Conservation (phyloP, 2,797 vertebrate species). For the Rhadinocentrus ornatus region DNA sequence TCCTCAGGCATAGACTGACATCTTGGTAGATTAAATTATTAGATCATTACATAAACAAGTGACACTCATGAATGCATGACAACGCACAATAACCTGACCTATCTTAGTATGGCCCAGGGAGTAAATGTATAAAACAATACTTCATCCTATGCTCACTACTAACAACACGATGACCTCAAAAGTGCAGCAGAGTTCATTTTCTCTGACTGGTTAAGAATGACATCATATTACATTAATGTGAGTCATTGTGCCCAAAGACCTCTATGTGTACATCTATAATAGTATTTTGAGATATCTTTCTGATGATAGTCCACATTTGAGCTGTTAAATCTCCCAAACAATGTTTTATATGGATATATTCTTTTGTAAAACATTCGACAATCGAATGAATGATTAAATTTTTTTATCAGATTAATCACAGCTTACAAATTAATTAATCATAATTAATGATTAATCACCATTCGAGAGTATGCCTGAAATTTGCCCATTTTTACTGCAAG, state of each 20-base stretch:
- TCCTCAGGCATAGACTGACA: conserved; percentile 16
- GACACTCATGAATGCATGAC: conserved; percentile 10
- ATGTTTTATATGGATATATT: no score
- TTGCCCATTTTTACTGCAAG: no score
- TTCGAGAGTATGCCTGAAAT: no score
- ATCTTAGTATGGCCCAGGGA: background rate
- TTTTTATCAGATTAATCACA: no score
- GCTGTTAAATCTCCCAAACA: no score
- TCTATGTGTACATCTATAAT: background rate
- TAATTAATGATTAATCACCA: no score
- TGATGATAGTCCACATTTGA: background rate
- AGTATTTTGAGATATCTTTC: background rate
- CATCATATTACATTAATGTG: conserved; percentile 13
- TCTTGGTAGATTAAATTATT: background rate
- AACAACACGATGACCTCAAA: conserved; percentile 2
- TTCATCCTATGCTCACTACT: conserved; percentile 2
- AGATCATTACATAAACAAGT: no score
- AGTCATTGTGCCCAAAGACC: conserved; percentile 1
- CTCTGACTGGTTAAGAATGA: conserved; percentile 7
- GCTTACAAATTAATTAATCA: no score
- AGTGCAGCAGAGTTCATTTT: conserved; percentile 27
- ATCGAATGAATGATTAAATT: no score
- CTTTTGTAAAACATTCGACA: no score
- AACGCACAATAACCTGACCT: conserved; percentile 26
- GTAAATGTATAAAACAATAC: conserved; percentile 17